Evolutionary conservation across 1,140 invertebrate species (phyloP).

Genomic region (Caenorhabditis brenneri): DNA sequence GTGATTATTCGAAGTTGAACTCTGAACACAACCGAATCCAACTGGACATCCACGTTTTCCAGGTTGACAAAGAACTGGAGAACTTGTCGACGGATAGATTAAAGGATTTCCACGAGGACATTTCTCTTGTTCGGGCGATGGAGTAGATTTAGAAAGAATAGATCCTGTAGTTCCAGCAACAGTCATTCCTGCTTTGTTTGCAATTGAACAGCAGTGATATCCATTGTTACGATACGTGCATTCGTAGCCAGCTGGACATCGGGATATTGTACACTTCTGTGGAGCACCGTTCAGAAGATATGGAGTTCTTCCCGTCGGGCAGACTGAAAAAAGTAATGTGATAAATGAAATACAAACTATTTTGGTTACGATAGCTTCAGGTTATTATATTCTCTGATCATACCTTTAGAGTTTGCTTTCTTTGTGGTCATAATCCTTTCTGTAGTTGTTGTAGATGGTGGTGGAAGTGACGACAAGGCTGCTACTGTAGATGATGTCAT

Average conservation of each 20-base stretch:
- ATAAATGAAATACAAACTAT: no score
- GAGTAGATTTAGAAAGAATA: slow-evolving; percentile 2
- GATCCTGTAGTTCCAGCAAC: background rate
- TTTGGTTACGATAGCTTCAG: no score
- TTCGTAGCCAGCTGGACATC: slow-evolving; percentile 51
- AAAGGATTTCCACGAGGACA: slow-evolving; percentile 20
- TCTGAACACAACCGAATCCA: slow-evolving; percentile 42
- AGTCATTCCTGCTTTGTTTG: slow-evolving; percentile 5
- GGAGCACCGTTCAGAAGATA: slow-evolving; percentile 55
- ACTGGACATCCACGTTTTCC: slow-evolving; percentile 41
- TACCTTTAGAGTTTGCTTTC: slow-evolving; percentile 19
- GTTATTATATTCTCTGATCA: no score
- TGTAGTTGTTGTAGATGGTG: slow-evolving; percentile 18
- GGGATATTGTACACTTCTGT: slow-evolving; percentile 52
- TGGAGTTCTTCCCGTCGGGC: slow-evolving; percentile 50
- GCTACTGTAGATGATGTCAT: background rate
- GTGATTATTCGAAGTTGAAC: background rate
- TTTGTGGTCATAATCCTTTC: slow-evolving; percentile 19
- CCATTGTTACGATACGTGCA: slow-evolving; percentile 49
- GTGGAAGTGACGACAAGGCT: background rate
- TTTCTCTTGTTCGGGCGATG: slow-evolving; percentile 8
- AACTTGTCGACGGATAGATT: slow-evolving; percentile 44
- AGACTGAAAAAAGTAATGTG: no score
- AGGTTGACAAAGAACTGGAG: slow-evolving; percentile 45
- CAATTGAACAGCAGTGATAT: slow-evolving; percentile 31